These are phyloP conservation scores for Tridacna gigas DNA, from an alignment of 2,888 invertebrate species.

Conservation along the genomic window DNA sequence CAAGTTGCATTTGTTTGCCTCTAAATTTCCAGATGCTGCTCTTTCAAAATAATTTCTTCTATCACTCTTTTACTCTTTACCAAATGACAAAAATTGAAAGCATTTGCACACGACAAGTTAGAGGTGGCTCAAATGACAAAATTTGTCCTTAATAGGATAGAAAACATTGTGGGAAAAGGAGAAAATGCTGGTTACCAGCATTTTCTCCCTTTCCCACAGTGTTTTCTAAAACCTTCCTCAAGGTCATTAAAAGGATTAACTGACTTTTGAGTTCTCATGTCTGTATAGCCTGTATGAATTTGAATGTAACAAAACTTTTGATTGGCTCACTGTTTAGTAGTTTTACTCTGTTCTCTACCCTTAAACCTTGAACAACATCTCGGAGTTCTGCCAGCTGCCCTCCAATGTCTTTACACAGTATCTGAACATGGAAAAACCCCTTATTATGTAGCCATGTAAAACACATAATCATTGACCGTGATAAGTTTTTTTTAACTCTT, in stretches of 20 bases:
- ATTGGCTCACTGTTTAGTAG: neutral
- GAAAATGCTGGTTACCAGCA: neutral
- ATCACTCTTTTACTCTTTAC: too few species aligned
- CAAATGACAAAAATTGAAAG: too few species aligned
- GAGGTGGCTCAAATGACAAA: neutral
- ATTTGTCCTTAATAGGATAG: neutral
- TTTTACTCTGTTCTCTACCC: constrained; percentile 13
- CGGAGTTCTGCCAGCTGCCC: constrained; percentile 6
- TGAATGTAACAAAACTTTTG: neutral
- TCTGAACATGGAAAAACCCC: neutral
- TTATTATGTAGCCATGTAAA: too few species aligned
- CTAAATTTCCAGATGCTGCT: too few species aligned
- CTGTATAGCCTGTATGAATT: neutral
- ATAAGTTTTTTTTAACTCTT: too few species aligned
- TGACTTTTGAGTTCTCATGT: too few species aligned
- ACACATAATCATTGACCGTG: too few species aligned
- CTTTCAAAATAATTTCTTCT: too few species aligned
- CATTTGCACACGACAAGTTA: too few species aligned
- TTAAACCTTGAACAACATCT: neutral
- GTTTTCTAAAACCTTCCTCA: neutral
- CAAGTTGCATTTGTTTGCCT: too few species aligned
- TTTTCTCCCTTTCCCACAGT: neutral
- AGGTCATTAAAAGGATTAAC: neutral
- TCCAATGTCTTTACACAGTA: neutral
- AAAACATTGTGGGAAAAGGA: neutral